Evolutionary conservation across 2,113 vertebrate species (phyloP), one percentile per base, ranked within the genome.

Genomic region (Nansenia antarctica): DNA sequence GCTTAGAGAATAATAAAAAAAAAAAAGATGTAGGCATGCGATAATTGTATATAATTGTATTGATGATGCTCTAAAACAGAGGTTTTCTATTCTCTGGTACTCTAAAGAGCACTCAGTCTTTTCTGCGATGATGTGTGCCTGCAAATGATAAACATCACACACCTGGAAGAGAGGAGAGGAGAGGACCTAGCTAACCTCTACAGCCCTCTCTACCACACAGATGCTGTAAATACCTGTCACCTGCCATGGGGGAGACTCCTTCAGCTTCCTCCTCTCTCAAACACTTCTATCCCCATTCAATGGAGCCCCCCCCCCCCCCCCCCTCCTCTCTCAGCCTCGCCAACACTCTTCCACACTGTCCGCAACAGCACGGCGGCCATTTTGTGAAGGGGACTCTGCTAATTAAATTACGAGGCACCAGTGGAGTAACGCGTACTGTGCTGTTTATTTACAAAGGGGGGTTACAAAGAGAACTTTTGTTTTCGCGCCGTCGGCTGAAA

Each of bases 381-480:
- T 90, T 90, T 88, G 80, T 82, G 72, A 72, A 76, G 81, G 76
- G 83, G 67, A 62, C 76, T 53, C 61, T 57, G 67, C 79, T 84
- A 81, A 84, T 85, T 82, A 66, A 83, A 83, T 81, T 57, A 73
- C 74, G 69, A 80, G 69, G 54, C 69, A 31, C 65, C 49, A 31
- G 53, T 58, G 15, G 27, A 65, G 37, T 5, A 47, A 59, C 54
- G 45, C 52, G 47, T 26, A 62, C 35, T 3, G n/a, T n/a, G 53
- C 29, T 52, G 77, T 69, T 61, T 68, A 45, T 68, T 58, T 37
- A 27, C 35, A 29, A 59, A 34, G 11, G 8, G 53, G 11, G 8
- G 67, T 64, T 62, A 59, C 47, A 45, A 73, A 67, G 70, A 61
- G 9, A 37, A 75, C 65, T 67, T 71, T 64, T 52, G 64, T 78